These are phyloP conservation scores for Spilosoma lubricipeda DNA, from an alignment of 2,888 invertebrate species.

Conservation along the genomic window DNA sequence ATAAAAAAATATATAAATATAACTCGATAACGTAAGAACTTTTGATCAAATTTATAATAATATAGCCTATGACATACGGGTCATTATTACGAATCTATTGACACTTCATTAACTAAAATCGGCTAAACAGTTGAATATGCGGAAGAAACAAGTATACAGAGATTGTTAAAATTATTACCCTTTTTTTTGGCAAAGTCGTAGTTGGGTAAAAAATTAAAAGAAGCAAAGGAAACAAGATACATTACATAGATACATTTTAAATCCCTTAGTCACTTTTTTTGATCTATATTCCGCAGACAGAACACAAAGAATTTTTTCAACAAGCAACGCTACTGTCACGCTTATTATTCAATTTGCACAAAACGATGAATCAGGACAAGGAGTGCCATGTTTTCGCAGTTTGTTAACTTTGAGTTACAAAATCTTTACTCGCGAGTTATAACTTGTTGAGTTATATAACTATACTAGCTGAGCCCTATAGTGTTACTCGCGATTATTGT, in stretches of 20 bases:
- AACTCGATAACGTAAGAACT: too few relatives aligned
- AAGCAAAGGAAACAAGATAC: neutral
- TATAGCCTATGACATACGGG: too few relatives aligned
- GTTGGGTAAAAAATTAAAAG: neutral
- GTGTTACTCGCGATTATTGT: too few relatives aligned
- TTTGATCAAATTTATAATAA: too few relatives aligned
- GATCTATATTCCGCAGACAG: neutral
- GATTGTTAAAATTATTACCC: too few relatives aligned
- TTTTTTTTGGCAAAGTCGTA: too few relatives aligned
- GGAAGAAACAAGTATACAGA: too few relatives aligned
- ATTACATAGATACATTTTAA: neutral
- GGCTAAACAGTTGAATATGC: too few relatives aligned
- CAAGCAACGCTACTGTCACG: neutral
- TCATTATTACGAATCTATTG: too few relatives aligned
- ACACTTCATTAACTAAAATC: too few relatives aligned
- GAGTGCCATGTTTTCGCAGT: conserved; percentile 13
- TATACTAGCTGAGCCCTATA: too few relatives aligned
- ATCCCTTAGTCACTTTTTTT: neutral
- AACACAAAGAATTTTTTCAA: neutral
- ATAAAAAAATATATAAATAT: too few relatives aligned
- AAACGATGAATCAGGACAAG: conserved; percentile 16
- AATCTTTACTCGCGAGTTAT: conserved; percentile 1
- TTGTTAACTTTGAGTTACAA: conserved; percentile 9
- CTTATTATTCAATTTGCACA: conserved; percentile 1
- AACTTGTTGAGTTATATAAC: conserved; percentile 5